A percentile compares a stretch with the other conserved stretches of the same genome.
Evolutionary conservation across 2,797 vertebrate species (phyloP).

Genomic region (Poecilia picta): DNA sequence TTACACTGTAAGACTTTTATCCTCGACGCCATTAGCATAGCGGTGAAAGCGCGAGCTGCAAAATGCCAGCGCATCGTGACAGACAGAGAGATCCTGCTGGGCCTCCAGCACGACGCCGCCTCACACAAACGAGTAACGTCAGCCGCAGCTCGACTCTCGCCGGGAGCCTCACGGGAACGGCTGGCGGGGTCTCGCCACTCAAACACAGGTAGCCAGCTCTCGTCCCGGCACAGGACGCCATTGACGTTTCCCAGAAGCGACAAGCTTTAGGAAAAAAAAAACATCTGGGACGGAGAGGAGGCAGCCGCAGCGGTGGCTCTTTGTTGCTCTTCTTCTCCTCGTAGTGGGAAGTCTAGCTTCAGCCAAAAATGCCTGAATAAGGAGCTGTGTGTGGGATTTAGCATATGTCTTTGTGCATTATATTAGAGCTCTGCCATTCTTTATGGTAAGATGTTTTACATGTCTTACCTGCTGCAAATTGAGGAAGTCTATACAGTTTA

Average conservation of each 20-base stretch:
- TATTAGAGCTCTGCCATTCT: not conserved
- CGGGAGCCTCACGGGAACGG: constrained; percentile 36
- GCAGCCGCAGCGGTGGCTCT: constrained; percentile 10
- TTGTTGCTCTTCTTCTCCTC: constrained; percentile 13
- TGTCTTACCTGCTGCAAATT: not conserved
- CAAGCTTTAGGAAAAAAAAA: not conserved
- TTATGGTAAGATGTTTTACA: not conserved
- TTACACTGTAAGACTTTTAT: constrained; percentile 34
- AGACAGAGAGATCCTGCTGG: constrained; percentile 53
- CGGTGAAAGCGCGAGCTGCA: constrained; percentile 22
- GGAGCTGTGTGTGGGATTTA: not conserved
- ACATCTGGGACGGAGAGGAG: constrained; percentile 11
- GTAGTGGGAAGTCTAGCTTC: constrained; percentile 11
- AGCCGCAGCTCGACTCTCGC: constrained; percentile 45
- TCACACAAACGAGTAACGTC: constrained; percentile 58
- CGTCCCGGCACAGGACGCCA: constrained; percentile 20
- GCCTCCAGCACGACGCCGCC: constrained; percentile 52
- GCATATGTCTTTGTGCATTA: not conserved
- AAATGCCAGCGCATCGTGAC: constrained; percentile 41
- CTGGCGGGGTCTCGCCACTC: constrained; percentile 25
- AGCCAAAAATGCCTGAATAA: constrained; percentile 4
- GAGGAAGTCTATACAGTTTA: not conserved
- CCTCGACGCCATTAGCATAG: constrained; percentile 8
- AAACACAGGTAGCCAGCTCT: constrained; percentile 39
- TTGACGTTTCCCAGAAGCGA: constrained; percentile 20